Evolutionary conservation across 2,113 vertebrate genomes (phyloP).

Genomic region (Gobio gobio): DNA sequence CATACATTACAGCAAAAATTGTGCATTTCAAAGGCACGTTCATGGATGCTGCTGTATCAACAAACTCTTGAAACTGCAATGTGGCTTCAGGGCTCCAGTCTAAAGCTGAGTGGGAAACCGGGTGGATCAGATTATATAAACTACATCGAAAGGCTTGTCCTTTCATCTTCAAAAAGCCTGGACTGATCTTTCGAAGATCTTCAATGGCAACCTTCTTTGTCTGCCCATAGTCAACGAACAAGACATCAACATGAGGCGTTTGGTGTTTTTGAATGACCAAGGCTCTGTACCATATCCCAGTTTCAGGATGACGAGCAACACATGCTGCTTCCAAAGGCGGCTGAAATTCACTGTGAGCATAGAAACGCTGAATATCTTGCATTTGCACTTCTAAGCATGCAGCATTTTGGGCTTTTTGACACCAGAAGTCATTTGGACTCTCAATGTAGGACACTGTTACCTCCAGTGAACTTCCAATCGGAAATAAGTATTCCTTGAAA

Average conservation of each 20-base stretch:
- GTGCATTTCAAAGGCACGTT: conserved; percentile 83
- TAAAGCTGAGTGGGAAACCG: conserved; percentile 73
- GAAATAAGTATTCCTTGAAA: conserved; percentile 74
- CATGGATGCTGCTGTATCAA: conserved; percentile 68
- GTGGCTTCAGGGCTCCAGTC: conserved; percentile 80
- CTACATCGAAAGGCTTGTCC: conserved; percentile 92
- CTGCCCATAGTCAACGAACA: conserved; percentile 90
- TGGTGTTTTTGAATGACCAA: conserved; percentile 74
- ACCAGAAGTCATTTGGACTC: conserved; percentile 91
- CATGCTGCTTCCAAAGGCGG: conserved; percentile 75
- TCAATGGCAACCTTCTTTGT: conserved; percentile 73
- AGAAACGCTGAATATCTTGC: conserved; percentile 85
- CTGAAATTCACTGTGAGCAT: conserved; percentile 70
- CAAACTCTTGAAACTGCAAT: conserved; percentile 81
- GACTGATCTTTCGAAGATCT: conserved; percentile 76
- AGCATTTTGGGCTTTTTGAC: conserved; percentile 79
- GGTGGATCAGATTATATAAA: conserved; percentile 85
- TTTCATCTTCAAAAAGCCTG: conserved; percentile 79
- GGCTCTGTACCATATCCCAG: conserved; percentile 87
- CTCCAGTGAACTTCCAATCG: conserved; percentile 85
- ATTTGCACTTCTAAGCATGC: conserved; percentile 78
- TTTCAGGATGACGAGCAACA: conserved; percentile 81
- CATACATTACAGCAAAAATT: conserved; percentile 84
- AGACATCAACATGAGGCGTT: conserved; percentile 76
- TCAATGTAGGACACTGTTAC: conserved; percentile 82